phyloP scores from a whole-genome alignment of 2,888 invertebrate genomes.

The Orchesellides sinensis region DNA sequence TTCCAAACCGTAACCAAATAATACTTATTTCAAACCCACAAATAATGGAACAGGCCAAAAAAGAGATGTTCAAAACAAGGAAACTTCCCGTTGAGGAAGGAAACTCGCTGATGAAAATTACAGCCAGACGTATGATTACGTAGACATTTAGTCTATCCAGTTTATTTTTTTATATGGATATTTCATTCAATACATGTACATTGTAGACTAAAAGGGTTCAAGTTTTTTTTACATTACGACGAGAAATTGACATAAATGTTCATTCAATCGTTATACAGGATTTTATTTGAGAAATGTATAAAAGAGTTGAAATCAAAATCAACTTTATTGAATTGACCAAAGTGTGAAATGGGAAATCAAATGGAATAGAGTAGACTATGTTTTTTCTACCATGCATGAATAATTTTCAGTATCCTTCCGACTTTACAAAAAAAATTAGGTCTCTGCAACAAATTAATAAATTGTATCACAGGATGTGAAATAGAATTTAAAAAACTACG shows the following conservation, averaged over 20 bases:
- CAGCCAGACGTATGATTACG: neutral
- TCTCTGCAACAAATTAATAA: conserved; percentile 29
- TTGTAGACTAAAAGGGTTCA: no score
- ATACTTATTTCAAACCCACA: neutral
- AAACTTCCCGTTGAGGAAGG: conserved; percentile 42
- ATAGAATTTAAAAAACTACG: neutral
- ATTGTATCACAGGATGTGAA: conserved; percentile 16
- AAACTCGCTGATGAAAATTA: conserved; percentile 1
- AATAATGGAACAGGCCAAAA: no score
- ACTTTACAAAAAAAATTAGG: neutral
- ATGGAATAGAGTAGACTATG: conserved; percentile 42
- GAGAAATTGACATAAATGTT: no score
- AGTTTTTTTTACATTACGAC: no score
- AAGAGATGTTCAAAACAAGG: conserved; percentile 34
- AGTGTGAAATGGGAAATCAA: conserved; percentile 66
- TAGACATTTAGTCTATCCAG: neutral
- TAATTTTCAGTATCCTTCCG: no score
- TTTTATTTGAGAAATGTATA: neutral
- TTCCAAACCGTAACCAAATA: conserved; percentile 4
- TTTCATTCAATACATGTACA: no score
- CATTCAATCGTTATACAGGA: no score
- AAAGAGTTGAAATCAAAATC: neutral
- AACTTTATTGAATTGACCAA: conserved; percentile 41
- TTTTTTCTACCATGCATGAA: neutral
- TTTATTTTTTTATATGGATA: neutral